Percentiles rank a stretch among this genome's conserved stretches.
These are phyloP conservation scores for Teleopsis dalmanni DNA, from an alignment of 1,140 invertebrate species.

Conservation along the genomic window DNA sequence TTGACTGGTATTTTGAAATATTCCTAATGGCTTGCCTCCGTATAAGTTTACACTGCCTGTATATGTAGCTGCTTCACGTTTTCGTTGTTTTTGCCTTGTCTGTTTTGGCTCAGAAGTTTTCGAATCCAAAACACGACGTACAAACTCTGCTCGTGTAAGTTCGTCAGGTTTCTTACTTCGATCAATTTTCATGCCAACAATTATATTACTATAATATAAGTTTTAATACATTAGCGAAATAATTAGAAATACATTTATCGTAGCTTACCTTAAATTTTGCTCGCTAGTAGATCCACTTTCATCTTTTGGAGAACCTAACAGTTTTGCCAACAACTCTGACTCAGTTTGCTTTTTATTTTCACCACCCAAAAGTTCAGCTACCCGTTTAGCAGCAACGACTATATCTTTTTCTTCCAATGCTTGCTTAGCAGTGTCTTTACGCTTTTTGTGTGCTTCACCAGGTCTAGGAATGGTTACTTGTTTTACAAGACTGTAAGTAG, in stretches of 20 bases:
- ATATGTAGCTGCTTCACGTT: constrained; percentile 27
- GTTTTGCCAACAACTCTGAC: constrained; percentile 64
- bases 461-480: constrained; percentile 22
- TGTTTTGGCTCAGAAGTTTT: constrained; percentile 11
- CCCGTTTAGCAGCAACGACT: constrained; percentile 57
- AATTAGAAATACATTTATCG: constrained; percentile 8
- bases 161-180: constrained; percentile 26
- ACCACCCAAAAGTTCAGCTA: constrained; percentile 57
- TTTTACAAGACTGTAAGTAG: constrained; percentile 16
- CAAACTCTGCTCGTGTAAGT: constrained; percentile 28
- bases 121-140: constrained; percentile 28
- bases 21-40: constrained; percentile 50
- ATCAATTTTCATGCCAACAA: constrained; percentile 69
- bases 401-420: constrained; percentile 27
- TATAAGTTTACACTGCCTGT: constrained; percentile 50
- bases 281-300: constrained; percentile 24
- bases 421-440: constrained; percentile 24
- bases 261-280: constrained; percentile 32
- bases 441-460: constrained; percentile 26
- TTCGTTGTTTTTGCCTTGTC: constrained; percentile 10
- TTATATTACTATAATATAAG: constrained; percentile 52
- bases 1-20: constrained; percentile 47
- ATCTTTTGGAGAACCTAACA: constrained; percentile 48
- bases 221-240: not conserved
- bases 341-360: constrained; percentile 59